These are phyloP conservation scores for Aphidius colemani DNA, from an alignment of 2,888 invertebrate genomes.

Conservation along the genomic window DNA sequence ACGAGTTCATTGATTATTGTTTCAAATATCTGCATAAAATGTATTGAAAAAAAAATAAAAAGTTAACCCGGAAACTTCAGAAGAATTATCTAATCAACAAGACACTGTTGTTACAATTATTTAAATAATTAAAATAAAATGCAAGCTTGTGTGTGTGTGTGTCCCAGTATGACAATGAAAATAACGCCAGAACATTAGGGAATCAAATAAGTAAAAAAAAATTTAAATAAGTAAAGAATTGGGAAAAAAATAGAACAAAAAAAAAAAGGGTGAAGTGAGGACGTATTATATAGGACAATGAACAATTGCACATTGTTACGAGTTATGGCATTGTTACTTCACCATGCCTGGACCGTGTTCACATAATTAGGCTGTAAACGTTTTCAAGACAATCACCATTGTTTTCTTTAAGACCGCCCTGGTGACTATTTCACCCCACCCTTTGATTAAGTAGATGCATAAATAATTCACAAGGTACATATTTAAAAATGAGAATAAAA, in stretches of 20 bases:
- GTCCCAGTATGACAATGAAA: neutral
- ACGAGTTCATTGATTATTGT: no score
- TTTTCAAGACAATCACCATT: slow-evolving; percentile 60
- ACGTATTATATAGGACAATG: slow-evolving; percentile 53
- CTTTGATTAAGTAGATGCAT: slow-evolving; percentile 31
- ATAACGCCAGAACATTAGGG: neutral
- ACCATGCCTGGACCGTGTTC: slow-evolving; percentile 57
- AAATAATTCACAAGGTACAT: slow-evolving; percentile 6
- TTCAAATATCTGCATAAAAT: no score
- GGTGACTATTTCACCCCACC: slow-evolving; percentile 29
- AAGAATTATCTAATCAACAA: no score
- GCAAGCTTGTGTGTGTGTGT: no score
- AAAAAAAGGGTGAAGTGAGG: slow-evolving; percentile 23
- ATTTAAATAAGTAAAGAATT: slow-evolving; percentile 9
- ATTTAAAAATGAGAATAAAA: no score
- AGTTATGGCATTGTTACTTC: slow-evolving; percentile 61
- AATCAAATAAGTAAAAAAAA: neutral
- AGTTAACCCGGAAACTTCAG: no score
- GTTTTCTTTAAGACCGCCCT: slow-evolving; percentile 44
- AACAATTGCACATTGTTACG: slow-evolving; percentile 61
- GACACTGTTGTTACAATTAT: no score
- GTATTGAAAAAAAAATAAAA: no score
- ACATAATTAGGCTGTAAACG: slow-evolving; percentile 62
- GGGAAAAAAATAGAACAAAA: no score
- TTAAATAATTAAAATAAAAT: no score